These are phyloP conservation scores for Mola mola DNA, from an alignment of 2,113 vertebrate genomes.

Conservation along the genomic window DNA sequence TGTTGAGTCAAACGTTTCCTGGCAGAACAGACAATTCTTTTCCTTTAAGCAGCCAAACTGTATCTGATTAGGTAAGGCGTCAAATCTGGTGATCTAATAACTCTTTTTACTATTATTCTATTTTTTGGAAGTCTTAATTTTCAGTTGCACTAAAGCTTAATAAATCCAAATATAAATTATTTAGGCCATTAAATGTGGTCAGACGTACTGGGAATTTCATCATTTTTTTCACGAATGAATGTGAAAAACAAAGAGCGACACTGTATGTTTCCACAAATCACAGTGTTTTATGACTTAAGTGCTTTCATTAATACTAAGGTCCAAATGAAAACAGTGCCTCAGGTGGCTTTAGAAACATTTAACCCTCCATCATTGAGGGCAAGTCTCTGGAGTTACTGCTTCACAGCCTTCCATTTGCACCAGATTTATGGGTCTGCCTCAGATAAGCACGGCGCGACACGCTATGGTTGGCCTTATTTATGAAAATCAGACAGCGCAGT, in stretches of 20 bases:
- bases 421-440: slow-evolving; percentile 36
- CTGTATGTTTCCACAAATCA: slow-evolving; percentile 26
- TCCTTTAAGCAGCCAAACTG: slow-evolving; percentile 6
- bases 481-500: slow-evolving; percentile 4
- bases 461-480: slow-evolving; percentile 28
- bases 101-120: neutral
- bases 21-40: slow-evolving; percentile 34
- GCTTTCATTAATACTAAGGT: slow-evolving; percentile 41
- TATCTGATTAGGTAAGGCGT: slow-evolving; percentile 37
- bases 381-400: neutral
- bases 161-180: slow-evolving; percentile 32
- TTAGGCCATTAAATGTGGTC: slow-evolving; percentile 24
- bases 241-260: slow-evolving; percentile 1
- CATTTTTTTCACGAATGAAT: slow-evolving; percentile 26
- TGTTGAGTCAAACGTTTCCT: slow-evolving; percentile 20
- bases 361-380: slow-evolving; percentile 17
- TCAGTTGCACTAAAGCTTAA: slow-evolving; percentile 22
- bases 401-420: slow-evolving; percentile 9
- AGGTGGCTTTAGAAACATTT: slow-evolving; percentile 34
- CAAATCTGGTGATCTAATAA: slow-evolving; percentile 15
- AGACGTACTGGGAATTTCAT: slow-evolving; percentile 48
- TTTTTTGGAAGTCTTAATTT: slow-evolving; percentile 23
- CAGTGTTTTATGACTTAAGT: slow-evolving; percentile 36
- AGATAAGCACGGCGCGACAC: slow-evolving; percentile 6
- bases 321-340: slow-evolving; percentile 21